A percentile compares a stretch with the other conserved stretches of the same genome.
Evolutionary conservation across 2,113 vertebrate genomes (phyloP).

Genomic region (Seriola aureovittata): DNA sequence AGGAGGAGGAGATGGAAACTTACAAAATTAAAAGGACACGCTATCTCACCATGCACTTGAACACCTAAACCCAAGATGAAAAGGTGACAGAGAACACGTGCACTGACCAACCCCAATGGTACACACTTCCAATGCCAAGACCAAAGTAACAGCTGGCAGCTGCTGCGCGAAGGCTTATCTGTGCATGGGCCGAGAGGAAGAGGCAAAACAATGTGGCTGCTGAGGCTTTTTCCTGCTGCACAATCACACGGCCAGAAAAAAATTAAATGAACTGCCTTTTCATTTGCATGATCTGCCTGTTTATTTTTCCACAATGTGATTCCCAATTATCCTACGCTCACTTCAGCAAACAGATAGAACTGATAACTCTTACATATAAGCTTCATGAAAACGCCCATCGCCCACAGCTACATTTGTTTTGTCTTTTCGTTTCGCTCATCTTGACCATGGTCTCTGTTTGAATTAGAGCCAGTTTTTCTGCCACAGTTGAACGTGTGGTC

Average conservation of each 20-base stretch:
- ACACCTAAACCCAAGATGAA: slow-evolving; percentile 20
- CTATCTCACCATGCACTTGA: slow-evolving; percentile 38
- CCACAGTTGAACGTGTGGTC: slow-evolving; percentile 26
- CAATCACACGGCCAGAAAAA: slow-evolving; percentile 19
- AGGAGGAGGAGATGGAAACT: slow-evolving; percentile 10
- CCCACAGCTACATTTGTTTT: slow-evolving; percentile 45
- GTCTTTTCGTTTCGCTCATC: slow-evolving; percentile 24
- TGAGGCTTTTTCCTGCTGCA: slow-evolving; percentile 39
- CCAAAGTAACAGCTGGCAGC: slow-evolving; percentile 39
- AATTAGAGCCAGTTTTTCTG: slow-evolving; percentile 37
- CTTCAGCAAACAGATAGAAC: neutral
- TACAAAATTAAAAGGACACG: slow-evolving; percentile 4
- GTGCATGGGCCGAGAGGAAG: slow-evolving; percentile 4
- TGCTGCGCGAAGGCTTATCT: slow-evolving; percentile 17
- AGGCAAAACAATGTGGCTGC: slow-evolving; percentile 32
- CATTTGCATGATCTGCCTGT: slow-evolving; percentile 80
- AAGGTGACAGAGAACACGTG: slow-evolving; percentile 45
- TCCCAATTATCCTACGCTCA: neutral
- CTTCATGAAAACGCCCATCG: slow-evolving; percentile 14
- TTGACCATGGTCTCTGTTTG: slow-evolving; percentile 38
- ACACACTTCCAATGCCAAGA: slow-evolving; percentile 50
- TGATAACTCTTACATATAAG: neutral
- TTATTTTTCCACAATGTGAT: slow-evolving; percentile 33
- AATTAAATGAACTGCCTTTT: slow-evolving; percentile 60
- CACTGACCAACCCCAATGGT: slow-evolving; percentile 64